phyloP scores from a whole-genome alignment of 2,113 vertebrate species.

The Vanacampus margaritifer region DNA sequence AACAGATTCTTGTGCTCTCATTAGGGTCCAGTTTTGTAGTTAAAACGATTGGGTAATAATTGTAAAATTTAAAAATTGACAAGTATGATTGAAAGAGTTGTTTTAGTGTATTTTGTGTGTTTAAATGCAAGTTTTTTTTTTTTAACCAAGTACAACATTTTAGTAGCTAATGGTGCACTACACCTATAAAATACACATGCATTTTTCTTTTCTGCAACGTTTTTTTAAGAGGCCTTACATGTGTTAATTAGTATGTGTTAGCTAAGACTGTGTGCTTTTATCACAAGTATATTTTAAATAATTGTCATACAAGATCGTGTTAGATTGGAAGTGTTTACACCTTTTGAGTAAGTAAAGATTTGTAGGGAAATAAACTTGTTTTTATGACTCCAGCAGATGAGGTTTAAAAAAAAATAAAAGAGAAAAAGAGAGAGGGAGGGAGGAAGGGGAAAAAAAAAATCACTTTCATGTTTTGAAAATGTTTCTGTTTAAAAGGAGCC shows the following conservation, averaged over 20 bases:
- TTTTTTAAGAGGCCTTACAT: background rate
- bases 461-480: slow-evolving; percentile 27
- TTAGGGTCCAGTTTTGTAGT: background rate
- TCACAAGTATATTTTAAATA: background rate
- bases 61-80: background rate
- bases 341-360: background rate
- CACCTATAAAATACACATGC: background rate
- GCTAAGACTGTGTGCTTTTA: background rate
- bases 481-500: slow-evolving; percentile 35
- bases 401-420: background rate
- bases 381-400: background rate
- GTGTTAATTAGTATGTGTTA: background rate
- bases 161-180: background rate
- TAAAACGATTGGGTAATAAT: background rate
- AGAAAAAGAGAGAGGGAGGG: background rate
- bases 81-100: background rate
- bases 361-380: background rate
- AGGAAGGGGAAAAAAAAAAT: background rate
- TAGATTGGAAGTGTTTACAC: background rate
- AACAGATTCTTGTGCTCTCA: background rate
- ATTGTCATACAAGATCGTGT: background rate
- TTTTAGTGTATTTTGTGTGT: background rate
- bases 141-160: background rate
- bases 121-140: background rate
- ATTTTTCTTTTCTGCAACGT: background rate